Evolutionary conservation across 2,113 vertebrate genomes (phyloP).

Genomic region (Willisornis vidua): DNA sequence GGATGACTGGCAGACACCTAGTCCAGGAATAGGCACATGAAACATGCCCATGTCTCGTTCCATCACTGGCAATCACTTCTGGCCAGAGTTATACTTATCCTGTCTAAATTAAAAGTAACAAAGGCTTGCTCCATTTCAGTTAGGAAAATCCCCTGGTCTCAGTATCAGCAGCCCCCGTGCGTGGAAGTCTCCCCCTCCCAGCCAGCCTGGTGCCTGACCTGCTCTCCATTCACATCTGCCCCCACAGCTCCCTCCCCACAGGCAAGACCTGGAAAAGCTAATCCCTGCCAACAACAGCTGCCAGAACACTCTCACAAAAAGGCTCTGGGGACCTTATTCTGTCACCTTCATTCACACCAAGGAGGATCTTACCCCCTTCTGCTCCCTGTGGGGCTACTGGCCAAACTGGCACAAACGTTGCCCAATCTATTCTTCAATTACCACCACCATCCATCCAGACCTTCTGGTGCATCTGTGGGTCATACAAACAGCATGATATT

Average conservation of each 20-base stretch:
- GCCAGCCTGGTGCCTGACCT: neutral
- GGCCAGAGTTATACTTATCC: neutral
- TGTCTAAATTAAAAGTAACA: neutral
- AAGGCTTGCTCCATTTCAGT: neutral
- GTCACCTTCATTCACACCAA: neutral
- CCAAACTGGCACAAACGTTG: neutral
- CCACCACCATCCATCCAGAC: neutral
- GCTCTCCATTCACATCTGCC: rapidly evolving
- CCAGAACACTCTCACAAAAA: neutral
- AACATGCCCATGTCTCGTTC: rapidly evolving
- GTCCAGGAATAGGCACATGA: neutral
- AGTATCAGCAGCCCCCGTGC: neutral
- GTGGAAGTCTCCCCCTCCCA: neutral
- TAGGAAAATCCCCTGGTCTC: neutral
- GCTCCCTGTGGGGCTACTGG: neutral
- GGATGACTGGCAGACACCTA: rapidly evolving
- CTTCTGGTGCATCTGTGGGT: neutral
- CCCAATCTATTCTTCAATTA: neutral
- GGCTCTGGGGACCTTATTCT: neutral
- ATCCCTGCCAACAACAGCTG: neutral
- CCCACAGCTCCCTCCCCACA: neutral
- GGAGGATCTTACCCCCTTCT: neutral
- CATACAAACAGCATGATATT: neutral
- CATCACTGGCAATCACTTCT: neutral
- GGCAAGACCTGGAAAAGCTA: neutral